Percentiles rank a stretch among this genome's conserved stretches.
phyloP scores from a whole-genome alignment of 2,113 vertebrate species.

The Ailuropoda melanoleuca region DNA sequence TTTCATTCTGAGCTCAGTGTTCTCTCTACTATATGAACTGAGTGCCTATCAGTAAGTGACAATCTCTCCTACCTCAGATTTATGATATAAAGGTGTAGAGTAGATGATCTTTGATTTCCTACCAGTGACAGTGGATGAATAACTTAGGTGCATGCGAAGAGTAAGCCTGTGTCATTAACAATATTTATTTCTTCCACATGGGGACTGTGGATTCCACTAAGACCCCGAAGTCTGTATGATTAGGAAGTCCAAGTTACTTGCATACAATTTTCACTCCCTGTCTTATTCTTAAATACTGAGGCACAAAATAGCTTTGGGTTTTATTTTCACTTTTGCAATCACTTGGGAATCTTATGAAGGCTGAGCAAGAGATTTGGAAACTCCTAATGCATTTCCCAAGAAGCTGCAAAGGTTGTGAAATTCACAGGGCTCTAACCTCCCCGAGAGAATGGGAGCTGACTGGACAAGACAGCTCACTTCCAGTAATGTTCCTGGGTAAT shows the following conservation, averaged over 20 bases:
- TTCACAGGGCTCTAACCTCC: not conserved
- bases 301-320: constrained; percentile 9
- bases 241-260: not conserved
- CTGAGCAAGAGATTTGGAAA: constrained; percentile 50
- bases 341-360: constrained; percentile 35
- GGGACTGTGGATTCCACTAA: not conserved
- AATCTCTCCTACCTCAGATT: not conserved
- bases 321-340: constrained; percentile 69
- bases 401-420: constrained; percentile 48
- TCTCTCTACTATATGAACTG: not conserved
- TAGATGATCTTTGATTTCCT: not conserved
- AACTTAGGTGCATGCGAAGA: not conserved
- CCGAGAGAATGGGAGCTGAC: not conserved
- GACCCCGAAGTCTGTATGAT: not conserved
- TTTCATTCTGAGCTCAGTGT: not conserved
- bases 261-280: not conserved
- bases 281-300: constrained; percentile 21
- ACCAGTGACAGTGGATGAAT: not conserved
- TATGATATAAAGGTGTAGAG: not conserved
- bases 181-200: not conserved
- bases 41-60: not conserved
- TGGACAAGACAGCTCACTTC: constrained; percentile 24
- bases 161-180: not conserved
- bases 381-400: constrained; percentile 46
- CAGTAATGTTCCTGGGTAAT: not conserved